phyloP scores from a whole-genome alignment of 1,140 invertebrate species.

The Adelges cooleyi region DNA sequence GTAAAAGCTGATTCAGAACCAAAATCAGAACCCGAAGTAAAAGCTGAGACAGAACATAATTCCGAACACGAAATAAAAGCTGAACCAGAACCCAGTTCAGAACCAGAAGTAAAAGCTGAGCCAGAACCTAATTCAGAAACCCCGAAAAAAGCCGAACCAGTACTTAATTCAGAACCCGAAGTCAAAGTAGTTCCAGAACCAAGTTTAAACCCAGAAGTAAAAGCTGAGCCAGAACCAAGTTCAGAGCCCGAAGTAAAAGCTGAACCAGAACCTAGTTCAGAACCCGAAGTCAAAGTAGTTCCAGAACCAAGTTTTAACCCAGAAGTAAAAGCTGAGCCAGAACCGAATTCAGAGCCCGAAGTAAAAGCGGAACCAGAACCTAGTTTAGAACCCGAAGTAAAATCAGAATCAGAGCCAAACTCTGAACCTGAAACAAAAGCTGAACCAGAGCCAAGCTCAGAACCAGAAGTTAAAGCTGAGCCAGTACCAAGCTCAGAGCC shows the following conservation, averaged over 20 bases:
- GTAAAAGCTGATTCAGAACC: slow-evolving; percentile 33
- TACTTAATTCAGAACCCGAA: slow-evolving; percentile 34
- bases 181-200: slow-evolving; percentile 38
- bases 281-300: slow-evolving; percentile 35
- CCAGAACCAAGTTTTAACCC: slow-evolving; percentile 33
- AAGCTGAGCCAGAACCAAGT: slow-evolving; percentile 35
- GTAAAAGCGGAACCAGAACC: slow-evolving; percentile 34
- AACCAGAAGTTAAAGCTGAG: slow-evolving; percentile 35
- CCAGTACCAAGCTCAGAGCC: slow-evolving; percentile 33
- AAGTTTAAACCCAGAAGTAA: slow-evolving; percentile 29
- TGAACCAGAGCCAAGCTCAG: slow-evolving; percentile 37
- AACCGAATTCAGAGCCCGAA: slow-evolving; percentile 31
- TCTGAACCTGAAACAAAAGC: slow-evolving; percentile 33
- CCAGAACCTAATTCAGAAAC: slow-evolving; percentile 39
- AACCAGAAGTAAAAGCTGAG: slow-evolving; percentile 40
- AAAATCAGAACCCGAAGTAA: slow-evolving; percentile 34
- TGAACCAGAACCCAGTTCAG: slow-evolving; percentile 36
- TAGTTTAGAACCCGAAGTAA: slow-evolving; percentile 34
- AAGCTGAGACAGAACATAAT: slow-evolving; percentile 37
- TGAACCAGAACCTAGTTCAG: slow-evolving; percentile 34
- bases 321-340: slow-evolving; percentile 30
- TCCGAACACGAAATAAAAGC: slow-evolving; percentile 29
- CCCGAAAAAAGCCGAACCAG: slow-evolving; percentile 6
- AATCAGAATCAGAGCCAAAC: slow-evolving; percentile 38
- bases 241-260: slow-evolving; percentile 31